A percentile compares a stretch with the other conserved stretches of the same genome.
Evolutionary conservation across 2,888 invertebrate genomes (phyloP).

Genomic region (Agrenia bidenticulata): DNA sequence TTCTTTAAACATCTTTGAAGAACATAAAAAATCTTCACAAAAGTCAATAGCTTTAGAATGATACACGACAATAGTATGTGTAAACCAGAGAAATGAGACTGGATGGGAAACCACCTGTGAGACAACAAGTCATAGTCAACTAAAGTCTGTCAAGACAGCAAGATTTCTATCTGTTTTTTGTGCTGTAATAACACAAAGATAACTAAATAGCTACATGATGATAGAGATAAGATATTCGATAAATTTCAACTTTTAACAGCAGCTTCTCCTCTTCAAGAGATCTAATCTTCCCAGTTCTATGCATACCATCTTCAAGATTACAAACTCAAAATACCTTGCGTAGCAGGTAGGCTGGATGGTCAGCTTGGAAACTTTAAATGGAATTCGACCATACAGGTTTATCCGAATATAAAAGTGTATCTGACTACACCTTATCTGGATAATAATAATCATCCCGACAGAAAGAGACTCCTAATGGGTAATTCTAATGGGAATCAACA

Average conservation of each 20-base stretch:
- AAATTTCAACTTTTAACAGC: conserved; percentile 20
- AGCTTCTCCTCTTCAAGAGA: conserved; percentile 9
- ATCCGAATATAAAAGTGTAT: no score
- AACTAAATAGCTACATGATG: conserved; percentile 1
- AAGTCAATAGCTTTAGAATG: conserved; percentile 6
- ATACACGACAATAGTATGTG: conserved; percentile 17
- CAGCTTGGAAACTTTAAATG: no score
- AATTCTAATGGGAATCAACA: conserved; percentile 9
- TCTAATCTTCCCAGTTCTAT: conserved; percentile 7
- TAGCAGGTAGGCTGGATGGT: not conserved
- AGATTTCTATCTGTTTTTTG: not conserved
- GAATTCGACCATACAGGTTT: no score
- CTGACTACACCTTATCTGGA: conserved; percentile 8
- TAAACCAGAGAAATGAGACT: conserved; percentile 18
- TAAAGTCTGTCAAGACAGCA: not conserved
- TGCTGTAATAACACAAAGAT: not conserved
- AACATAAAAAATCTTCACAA: not conserved
- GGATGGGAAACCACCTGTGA: conserved; percentile 32
- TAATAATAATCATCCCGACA: conserved; percentile 1
- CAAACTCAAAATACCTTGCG: not conserved
- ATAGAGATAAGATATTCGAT: conserved; percentile 15
- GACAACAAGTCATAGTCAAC: conserved; percentile 9
- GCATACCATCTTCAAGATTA: not conserved
- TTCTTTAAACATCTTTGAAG: not conserved
- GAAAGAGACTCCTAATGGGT: conserved; percentile 4